Evolutionary conservation across 2,797 vertebrate genomes (phyloP), one percentile per base, ranked within the genome.

Genomic region (Ctenopoma kingsleyae): DNA sequence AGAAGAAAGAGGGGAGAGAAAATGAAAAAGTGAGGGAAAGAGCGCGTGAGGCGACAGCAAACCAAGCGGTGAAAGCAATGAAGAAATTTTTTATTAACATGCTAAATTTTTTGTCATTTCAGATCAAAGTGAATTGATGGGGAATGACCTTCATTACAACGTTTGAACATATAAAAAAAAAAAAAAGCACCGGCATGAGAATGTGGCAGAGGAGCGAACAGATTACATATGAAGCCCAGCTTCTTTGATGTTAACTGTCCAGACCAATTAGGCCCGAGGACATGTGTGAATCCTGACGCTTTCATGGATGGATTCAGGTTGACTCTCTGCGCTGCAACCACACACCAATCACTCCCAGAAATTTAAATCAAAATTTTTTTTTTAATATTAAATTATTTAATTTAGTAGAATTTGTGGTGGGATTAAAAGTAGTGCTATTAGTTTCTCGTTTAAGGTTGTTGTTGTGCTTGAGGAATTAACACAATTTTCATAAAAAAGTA

Each of bases 231-330:
- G 85, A 91, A 90, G 85, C 87, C 83, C 68, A 60, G 84, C 82
- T 91, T 83, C 92, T 94, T 93, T 94, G 91, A 94, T 93, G 91
- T 93, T 89, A 92, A 93, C 90, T 90, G 89, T 90, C 90, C 93
- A 89, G 86, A 89, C 85, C 89, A 89, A 91, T 93, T 88, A 91
- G 83, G 85, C 90, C 91, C 22, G 75, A 74, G 91, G 92, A 88
- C 80, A 87, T 78, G 78, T 69, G 73, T 81, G 81, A 84, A 81
- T 91, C 89, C 81, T 68, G 80, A 74, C 67, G 64, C 76, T 88
- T 90, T 86, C 84, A 88, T 74, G 84, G 89, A 72, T 86, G 78
- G 73, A 86, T 87, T 90, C 91, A 88, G 82, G 86, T 88, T 78
- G 70, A 74, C 70, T 75, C 70, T 61, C 52, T 62, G 72, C 77